Percentiles rank a stretch among this genome's conserved stretches.
phyloP scores from a whole-genome alignment of 1,140 invertebrate genomes.

The Colletes gigas region DNA sequence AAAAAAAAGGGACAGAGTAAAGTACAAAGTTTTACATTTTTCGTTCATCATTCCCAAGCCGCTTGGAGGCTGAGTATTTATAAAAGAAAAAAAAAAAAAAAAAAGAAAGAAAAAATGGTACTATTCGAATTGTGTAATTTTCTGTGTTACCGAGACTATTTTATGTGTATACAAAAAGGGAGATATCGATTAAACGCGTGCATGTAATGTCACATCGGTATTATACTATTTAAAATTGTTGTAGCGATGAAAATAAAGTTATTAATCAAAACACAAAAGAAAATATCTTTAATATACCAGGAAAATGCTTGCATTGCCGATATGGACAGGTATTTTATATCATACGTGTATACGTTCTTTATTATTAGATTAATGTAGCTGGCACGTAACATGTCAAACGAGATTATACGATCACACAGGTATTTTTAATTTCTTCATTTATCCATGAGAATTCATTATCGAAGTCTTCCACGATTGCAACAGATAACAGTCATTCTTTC shows the following conservation, averaged over 20 bases:
- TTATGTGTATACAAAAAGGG: slow-evolving; percentile 12
- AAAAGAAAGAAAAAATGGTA: background rate
- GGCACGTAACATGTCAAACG: background rate
- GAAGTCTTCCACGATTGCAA: background rate
- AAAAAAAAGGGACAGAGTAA: slow-evolving; percentile 9
- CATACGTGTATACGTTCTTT: background rate
- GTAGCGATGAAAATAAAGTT: slow-evolving; percentile 52
- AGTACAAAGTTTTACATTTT: slow-evolving; percentile 33
- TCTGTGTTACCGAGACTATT: slow-evolving; percentile 16
- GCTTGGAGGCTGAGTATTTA: slow-evolving; percentile 9
- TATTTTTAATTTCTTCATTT: background rate
- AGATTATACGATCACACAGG: slow-evolving; percentile 2
- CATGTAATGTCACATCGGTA: slow-evolving; percentile 40
- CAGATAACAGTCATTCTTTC: background rate
- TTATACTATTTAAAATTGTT: slow-evolving; percentile 38
- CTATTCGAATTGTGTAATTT: slow-evolving; percentile 37
- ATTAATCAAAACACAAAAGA: slow-evolving; percentile 30
- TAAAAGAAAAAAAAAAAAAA: background rate
- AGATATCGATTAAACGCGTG: slow-evolving; percentile 26
- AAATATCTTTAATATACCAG: slow-evolving; percentile 42
- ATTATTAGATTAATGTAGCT: slow-evolving; percentile 5
- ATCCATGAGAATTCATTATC: background rate
- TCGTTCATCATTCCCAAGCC: slow-evolving; percentile 19
- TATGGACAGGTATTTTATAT: slow-evolving; percentile 12
- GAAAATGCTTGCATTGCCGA: slow-evolving; percentile 9